Base-by-base conservation (phyloP, 2,888 invertebrate genomes). In the Ormyrus rosae region DNA sequence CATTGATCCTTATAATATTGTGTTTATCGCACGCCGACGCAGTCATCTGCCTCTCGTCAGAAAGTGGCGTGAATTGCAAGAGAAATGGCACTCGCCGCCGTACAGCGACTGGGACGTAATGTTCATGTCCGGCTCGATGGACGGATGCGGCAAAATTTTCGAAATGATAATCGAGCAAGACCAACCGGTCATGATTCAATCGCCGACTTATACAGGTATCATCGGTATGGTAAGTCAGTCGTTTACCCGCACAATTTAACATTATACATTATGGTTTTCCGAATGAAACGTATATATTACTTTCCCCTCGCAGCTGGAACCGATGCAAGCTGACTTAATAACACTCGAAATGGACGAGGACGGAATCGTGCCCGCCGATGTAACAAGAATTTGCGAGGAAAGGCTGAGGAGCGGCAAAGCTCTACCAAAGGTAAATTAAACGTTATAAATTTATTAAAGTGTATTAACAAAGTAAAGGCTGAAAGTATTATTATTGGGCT, bases 71-170 rank as follows among this genome's bases (percentile, higher is more conserved):
- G 91, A 93, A n/a, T 93, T 95, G 85, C 95, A 95, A 85, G 86
- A 91, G 34, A 89, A 91, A 19, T 89, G 93, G 67, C 96, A 96
- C 86, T 91, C 92, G 0, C 95, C 95, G 0, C 94, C 94, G 0
- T 70, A 85, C 10, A 91, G 91, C n/a, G 89, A 92, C 4, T 92
- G 93, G 92, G 94, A 94, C 75, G 86, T 96, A 0, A 86, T 94
- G 10, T 91, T 96, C 11, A 95, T 95, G 0, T 92, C 93, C 80
- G 96, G 96, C 0, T 94, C 95, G 0, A 95, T 96, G 88, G 95
- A 96, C 86, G 96, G 94, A 0, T 93, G 96, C 80, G 94, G 94
- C 89, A 95, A 94, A 88, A 92, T 94, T 55, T 92, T 96, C 65
- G 95, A 96, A 83, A 92, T 96, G 91, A 88, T 94, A 53, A 85